Percentiles rank a stretch among this genome's conserved stretches.
Evolutionary conservation across 2,797 vertebrate genomes (phyloP).

Genomic region (Tauraco hartlaubi): DNA sequence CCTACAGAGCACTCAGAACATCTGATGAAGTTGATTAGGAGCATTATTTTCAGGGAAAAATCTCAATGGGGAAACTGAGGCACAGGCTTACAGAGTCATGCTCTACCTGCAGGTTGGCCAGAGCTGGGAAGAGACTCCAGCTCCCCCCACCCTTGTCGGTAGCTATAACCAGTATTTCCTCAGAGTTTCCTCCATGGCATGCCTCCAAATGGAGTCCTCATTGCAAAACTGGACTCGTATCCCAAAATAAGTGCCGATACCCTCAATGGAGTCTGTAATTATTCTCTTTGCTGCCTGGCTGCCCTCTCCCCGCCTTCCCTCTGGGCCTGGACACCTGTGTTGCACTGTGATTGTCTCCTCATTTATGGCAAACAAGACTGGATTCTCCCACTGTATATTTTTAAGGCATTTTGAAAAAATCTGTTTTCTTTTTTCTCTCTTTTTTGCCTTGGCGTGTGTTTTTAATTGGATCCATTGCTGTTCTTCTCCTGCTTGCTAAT

Average conservation of each 20-base stretch:
- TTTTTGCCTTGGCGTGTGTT: conserved; percentile 1
- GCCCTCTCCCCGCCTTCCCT: conserved; percentile 64
- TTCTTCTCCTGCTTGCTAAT: conserved; percentile 27
- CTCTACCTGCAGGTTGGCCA: background rate
- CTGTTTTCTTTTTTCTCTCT: conserved; percentile 13
- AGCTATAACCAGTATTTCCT: conserved; percentile 29
- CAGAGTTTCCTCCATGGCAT: conserved; percentile 22
- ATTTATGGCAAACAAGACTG: conserved; percentile 40
- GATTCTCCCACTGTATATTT: conserved; percentile 58
- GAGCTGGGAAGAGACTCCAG: background rate
- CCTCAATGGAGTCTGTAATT: conserved; percentile 60
- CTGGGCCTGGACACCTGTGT: conserved; percentile 58
- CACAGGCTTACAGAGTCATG: background rate
- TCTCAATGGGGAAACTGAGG: background rate
- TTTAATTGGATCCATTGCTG: conserved; percentile 32
- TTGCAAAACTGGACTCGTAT: conserved; percentile 35
- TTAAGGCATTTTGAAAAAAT: conserved; percentile 38
- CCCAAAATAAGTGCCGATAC: conserved; percentile 37
- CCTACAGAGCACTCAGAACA: background rate
- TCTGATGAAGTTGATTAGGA: background rate
- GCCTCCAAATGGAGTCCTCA: conserved; percentile 35
- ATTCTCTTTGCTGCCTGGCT: conserved; percentile 59
- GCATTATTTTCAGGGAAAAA: background rate
- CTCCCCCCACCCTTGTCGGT: background rate
- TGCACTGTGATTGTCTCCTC: conserved; percentile 33